Percentiles rank a stretch among this genome's conserved stretches.
Evolutionary conservation across 2,797 vertebrate genomes (phyloP).

Genomic region (Odontamblyopus rebecca): DNA sequence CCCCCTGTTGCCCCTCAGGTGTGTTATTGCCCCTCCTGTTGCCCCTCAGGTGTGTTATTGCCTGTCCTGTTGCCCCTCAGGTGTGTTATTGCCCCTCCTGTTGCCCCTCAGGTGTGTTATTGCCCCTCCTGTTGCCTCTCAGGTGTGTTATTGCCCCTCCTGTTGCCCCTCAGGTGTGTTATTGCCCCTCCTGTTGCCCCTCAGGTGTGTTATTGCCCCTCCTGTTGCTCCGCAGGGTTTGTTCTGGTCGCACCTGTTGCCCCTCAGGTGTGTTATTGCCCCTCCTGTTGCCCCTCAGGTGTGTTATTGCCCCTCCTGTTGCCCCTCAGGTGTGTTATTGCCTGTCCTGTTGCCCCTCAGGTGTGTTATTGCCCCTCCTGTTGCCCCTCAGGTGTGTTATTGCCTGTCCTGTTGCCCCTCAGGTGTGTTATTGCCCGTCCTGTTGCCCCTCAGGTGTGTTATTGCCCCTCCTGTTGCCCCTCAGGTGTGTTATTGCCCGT

Average conservation of each 20-base stretch:
- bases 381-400: too few species aligned
- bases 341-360: too few species aligned
- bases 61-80: slow-evolving; percentile 54
- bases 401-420: too few species aligned
- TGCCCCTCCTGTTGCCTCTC: slow-evolving; percentile 54
- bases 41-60: slow-evolving; percentile 86
- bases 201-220: slow-evolving; percentile 86
- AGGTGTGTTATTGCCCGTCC: too few species aligned
- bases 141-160: slow-evolving; percentile 86
- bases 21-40: slow-evolving; percentile 79
- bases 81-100: slow-evolving; percentile 82
- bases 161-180: slow-evolving; percentile 80
- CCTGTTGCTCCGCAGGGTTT: slow-evolving; percentile 77
- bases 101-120: slow-evolving; percentile 83
- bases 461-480: too few species aligned
- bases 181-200: slow-evolving; percentile 63
- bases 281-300: too few species aligned
- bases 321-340: too few species aligned
- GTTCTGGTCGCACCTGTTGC: slow-evolving; percentile 84
- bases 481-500: too few species aligned
- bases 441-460: too few species aligned
- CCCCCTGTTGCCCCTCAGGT: slow-evolving; percentile 66
- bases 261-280: too few species aligned
- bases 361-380: too few species aligned
- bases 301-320: too few species aligned